phyloP scores from a whole-genome alignment of 2,888 invertebrate genomes.

The Chymomyza fuscimana region DNA sequence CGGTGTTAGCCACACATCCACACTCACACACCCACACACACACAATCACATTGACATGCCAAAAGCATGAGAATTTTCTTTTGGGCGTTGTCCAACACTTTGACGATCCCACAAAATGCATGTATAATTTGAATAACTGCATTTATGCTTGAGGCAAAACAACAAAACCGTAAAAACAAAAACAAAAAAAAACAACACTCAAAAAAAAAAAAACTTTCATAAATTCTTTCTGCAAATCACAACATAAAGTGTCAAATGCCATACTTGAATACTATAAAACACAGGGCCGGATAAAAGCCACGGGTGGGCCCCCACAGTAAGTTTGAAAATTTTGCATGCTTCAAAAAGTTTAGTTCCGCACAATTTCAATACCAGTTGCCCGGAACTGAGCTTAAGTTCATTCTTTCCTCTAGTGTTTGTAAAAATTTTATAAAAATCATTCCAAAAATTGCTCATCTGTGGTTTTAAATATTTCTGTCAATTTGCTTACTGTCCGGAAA shows the following conservation, averaged over 20 bases:
- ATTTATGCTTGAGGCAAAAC: neutral
- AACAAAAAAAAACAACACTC: neutral
- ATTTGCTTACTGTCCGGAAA: too few species aligned
- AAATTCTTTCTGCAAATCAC: neutral
- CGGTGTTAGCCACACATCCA: conserved; percentile 34
- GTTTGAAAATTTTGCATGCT: too few species aligned
- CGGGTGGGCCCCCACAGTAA: too few species aligned
- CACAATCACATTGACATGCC: neutral
- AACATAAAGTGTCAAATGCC: neutral
- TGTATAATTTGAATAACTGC: neutral
- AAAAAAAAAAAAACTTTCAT: neutral
- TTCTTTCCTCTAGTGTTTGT: too few species aligned
- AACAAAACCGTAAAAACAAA: neutral
- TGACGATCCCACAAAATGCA: neutral
- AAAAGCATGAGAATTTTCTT: neutral
- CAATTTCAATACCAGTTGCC: too few species aligned
- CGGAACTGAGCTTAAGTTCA: too few species aligned
- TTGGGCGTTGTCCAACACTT: neutral
- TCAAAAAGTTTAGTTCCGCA: too few species aligned
- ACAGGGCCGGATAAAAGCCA: too few species aligned
- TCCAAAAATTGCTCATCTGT: too few species aligned
- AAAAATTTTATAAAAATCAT: too few species aligned
- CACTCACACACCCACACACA: neutral
- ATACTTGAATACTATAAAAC: too few species aligned
- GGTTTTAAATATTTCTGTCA: too few species aligned